phyloP scores from a whole-genome alignment of 2,797 vertebrate species.

The Natrix natrix region DNA sequence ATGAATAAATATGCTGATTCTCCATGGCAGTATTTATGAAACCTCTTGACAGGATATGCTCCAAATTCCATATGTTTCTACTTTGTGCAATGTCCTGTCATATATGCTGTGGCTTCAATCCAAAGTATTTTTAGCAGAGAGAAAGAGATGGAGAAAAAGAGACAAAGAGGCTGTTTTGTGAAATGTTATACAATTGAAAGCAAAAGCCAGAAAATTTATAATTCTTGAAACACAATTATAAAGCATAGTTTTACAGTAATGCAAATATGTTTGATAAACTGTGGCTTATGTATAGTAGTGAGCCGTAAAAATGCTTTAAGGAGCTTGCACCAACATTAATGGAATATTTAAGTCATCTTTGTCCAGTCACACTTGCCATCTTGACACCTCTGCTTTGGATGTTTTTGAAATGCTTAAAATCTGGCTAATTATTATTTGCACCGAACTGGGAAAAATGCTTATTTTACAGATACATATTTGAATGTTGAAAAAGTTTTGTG shows the following conservation, averaged over 20 bases:
- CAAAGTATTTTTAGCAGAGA: neutral
- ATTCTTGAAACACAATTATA: neutral
- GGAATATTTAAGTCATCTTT: neutral
- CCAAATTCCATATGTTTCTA: neutral
- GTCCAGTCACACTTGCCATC: neutral
- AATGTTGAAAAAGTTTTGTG: neutral
- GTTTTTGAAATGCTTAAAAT: neutral
- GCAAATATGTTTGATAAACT: neutral
- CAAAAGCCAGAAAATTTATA: neutral
- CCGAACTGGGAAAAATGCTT: neutral
- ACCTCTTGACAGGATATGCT: conserved; percentile 6
- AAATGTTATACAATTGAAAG: neutral
- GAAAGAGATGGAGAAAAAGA: neutral
- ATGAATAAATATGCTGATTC: neutral
- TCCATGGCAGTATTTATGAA: conserved; percentile 43
- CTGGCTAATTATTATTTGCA: neutral
- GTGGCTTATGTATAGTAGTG: neutral
- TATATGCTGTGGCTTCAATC: neutral
- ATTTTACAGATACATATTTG: neutral
- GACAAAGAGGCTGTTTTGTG: neutral
- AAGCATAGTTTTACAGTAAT: neutral
- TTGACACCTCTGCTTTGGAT: neutral
- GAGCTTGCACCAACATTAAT: neutral
- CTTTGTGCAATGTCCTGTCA: neutral
- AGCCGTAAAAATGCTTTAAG: neutral